These are phyloP conservation scores for Acutogordius australiensis DNA, from an alignment of 2,888 invertebrate genomes.

Conservation along the genomic window DNA sequence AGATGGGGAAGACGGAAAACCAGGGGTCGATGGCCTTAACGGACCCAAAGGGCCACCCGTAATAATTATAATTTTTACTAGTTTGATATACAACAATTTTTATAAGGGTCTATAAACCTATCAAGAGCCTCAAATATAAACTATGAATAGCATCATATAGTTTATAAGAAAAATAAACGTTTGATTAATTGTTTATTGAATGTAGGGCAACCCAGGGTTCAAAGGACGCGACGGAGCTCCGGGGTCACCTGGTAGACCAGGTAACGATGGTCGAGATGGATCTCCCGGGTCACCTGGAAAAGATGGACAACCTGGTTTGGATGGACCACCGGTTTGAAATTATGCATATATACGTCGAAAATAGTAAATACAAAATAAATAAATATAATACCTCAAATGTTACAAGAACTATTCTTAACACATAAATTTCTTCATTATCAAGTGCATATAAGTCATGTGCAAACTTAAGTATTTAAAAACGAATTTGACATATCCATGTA, in stretches of 20 bases:
- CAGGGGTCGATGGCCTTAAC: constrained; percentile 5
- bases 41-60: constrained; percentile 11
- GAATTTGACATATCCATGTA: not conserved
- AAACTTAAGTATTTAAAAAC: too few species aligned
- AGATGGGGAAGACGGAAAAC: constrained; percentile 11
- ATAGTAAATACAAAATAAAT: too few species aligned
- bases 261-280: constrained; percentile 11
- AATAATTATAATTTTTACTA: not conserved
- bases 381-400: too few species aligned
- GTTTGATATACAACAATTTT: not conserved
- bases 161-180: too few species aligned
- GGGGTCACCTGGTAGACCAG: constrained; percentile 3
- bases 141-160: too few species aligned
- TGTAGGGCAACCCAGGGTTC: constrained; percentile 1
- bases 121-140: too few species aligned
- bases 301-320: constrained; percentile 10
- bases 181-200: not conserved
- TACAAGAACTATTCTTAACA: too few species aligned
- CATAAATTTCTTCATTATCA: not conserved
- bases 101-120: not conserved
- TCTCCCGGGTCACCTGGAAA: constrained; percentile 5
- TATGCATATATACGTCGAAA: too few species aligned
- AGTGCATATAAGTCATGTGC: too few species aligned
- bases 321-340: constrained; percentile 10
- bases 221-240: not conserved